phyloP scores from a whole-genome alignment of 2,113 vertebrate genomes.

The Dicaeum eximium region DNA sequence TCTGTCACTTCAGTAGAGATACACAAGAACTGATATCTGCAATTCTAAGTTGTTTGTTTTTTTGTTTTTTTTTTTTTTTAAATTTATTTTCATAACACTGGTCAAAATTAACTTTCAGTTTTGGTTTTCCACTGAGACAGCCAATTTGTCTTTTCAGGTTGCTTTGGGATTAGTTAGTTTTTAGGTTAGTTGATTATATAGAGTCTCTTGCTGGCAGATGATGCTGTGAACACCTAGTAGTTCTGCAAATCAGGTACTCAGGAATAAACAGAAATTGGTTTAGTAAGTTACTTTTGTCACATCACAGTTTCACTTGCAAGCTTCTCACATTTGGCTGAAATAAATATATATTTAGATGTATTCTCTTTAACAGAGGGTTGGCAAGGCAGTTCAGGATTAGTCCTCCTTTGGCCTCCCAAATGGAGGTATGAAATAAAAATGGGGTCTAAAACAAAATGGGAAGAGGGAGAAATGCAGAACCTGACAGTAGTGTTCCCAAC shows the following conservation, averaged over 20 bases:
- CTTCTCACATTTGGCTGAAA: not conserved
- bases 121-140: not conserved
- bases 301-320: not conserved
- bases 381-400: not conserved
- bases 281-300: not conserved
- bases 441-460: not conserved
- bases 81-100: not conserved
- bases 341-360: rapidly evolving
- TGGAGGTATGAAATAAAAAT: not conserved
- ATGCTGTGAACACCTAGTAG: not conserved
- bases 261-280: not conserved
- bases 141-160: not conserved
- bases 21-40: not conserved
- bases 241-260: not conserved
- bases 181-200: not conserved
- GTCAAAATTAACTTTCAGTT: not conserved
- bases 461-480: not conserved
- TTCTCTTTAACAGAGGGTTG: not conserved
- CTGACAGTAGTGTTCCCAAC: not conserved
- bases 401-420: not conserved
- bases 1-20: not conserved
- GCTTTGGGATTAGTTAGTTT: not conserved
- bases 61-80: no score
- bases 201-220: not conserved
- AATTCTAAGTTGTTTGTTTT: not conserved